Percentiles rank a stretch among this genome's conserved stretches.
Conservation (phyloP, 1,140 invertebrate genomes). For the Drosophila virilis region DNA sequence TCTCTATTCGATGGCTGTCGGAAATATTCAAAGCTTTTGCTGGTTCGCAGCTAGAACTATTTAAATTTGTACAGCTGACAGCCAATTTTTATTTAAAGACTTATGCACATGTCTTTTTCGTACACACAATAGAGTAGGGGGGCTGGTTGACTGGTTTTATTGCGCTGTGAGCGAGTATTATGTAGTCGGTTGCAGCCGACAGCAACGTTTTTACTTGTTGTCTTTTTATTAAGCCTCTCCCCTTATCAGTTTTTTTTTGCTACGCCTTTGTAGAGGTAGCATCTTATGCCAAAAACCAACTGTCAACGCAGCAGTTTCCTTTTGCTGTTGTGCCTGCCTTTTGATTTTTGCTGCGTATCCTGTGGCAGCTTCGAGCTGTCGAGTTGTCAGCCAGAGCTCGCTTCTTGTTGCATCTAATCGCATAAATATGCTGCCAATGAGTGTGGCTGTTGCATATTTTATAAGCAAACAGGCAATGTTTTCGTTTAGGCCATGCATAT, state of each 20-base stretch:
- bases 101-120: too few relatives aligned
- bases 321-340: slow-evolving; percentile 19
- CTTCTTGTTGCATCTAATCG: slow-evolving; percentile 78
- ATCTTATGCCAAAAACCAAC: slow-evolving; percentile 50
- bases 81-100: too few relatives aligned
- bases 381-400: slow-evolving; percentile 50
- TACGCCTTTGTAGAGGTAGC: slow-evolving; percentile 9
- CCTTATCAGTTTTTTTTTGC: slow-evolving; percentile 6
- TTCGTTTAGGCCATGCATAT: slow-evolving; percentile 12
- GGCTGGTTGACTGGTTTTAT: too few relatives aligned
- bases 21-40: too few relatives aligned
- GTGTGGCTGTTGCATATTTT: slow-evolving; percentile 74
- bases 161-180: too few relatives aligned
- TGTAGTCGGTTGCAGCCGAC: too few relatives aligned
- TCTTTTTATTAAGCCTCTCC: slow-evolving; percentile 64
- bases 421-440: slow-evolving; percentile 79
- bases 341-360: slow-evolving; percentile 53
- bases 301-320: slow-evolving; percentile 64
- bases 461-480: slow-evolving; percentile 62
- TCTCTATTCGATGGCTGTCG: too few relatives aligned
- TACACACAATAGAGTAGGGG: too few relatives aligned
- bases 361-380: slow-evolving; percentile 57
- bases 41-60: too few relatives aligned
- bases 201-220: slow-evolving; percentile 39
- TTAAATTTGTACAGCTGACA: too few relatives aligned